Evolutionary conservation across 2,113 vertebrate species (phyloP), one percentile per base, ranked within the genome.

Genomic region (Cranoglanis bouderius): DNA sequence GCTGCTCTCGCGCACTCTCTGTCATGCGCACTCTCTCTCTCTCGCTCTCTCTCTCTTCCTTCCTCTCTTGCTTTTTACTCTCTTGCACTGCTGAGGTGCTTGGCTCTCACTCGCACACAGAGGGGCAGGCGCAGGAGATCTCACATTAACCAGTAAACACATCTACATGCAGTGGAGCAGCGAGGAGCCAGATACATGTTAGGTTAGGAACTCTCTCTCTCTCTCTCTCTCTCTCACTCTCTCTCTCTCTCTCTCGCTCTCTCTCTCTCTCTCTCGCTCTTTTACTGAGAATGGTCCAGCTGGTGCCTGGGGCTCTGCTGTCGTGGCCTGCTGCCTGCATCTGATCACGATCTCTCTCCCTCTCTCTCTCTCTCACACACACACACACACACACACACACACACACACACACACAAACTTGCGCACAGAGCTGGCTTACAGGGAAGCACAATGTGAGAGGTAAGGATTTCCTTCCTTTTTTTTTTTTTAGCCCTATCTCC

Each of bases 281-380:
- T 93, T 92, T 92, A 94, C 94, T 92, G 92, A 95, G 94, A 94
- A 95, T 96, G 95, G 95, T 96, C 95, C 95, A 95, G 94, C 95
- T 93, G 95, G 95, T 95, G 95, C 95, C 95, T 93, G 94, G 93
- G 95, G 95, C 94, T 95, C 95, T 95, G 93, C 95, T 95, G 95
- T 95, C 93, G 94, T 88, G 92, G 94, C 95, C 95, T 95, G 94
- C 86, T 90, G 84, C 89, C 86, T 85, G 61, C 46, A 80, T 95
- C 95, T 96, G 95, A 96, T 93, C 93, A 92, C 85, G 65, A 85
- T 74, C 84, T 57, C 88, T 80, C 67, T 72, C 82, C 75, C 59
- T 49, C 85, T 91, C 72, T 74, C 84, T 57, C 88, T 74, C 88
- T 53, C 65, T 63, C 57, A 18, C 84, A 24, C 81, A 55, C 82